Conservation (phyloP, 2,797 vertebrate genomes). For the Eidolon dupreanum region DNA sequence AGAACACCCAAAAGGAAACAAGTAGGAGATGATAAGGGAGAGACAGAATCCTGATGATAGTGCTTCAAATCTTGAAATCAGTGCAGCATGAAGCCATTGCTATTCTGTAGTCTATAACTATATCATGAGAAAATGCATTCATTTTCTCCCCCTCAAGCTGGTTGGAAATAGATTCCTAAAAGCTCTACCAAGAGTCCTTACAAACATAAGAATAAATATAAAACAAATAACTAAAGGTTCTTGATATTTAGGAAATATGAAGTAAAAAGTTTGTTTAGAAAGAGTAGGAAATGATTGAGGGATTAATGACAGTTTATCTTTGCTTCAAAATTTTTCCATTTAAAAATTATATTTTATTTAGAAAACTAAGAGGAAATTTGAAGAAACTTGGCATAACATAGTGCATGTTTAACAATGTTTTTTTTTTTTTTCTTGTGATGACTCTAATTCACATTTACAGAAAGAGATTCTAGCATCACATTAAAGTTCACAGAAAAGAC, state of each 20-base stretch:
- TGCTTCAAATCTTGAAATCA: not conserved
- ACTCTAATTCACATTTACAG: not conserved
- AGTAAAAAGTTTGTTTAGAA: not conserved
- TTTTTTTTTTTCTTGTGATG: not conserved
- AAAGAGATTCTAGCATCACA: not conserved
- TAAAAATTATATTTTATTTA: not conserved
- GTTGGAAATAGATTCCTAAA: not conserved
- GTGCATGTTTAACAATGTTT: not conserved
- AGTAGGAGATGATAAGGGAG: not conserved
- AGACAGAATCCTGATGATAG: not conserved
- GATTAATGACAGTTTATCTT: not conserved
- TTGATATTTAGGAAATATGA: not conserved
- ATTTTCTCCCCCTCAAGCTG: not conserved
- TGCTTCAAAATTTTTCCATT: not conserved
- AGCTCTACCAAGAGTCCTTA: not conserved
- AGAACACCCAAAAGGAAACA: not conserved
- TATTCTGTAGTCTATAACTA: not conserved
- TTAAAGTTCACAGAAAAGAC: not conserved
- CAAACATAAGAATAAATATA: not conserved
- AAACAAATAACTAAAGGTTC: not conserved
- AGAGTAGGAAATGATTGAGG: not conserved
- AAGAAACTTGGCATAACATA: not conserved
- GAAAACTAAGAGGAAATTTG: not conserved
- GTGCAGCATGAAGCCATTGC: accelerated
- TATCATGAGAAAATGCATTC: not conserved